Percentiles rank a stretch among this genome's conserved stretches.
Conservation (phyloP, 1,140 invertebrate species). For the Cotesia vestalis region DNA sequence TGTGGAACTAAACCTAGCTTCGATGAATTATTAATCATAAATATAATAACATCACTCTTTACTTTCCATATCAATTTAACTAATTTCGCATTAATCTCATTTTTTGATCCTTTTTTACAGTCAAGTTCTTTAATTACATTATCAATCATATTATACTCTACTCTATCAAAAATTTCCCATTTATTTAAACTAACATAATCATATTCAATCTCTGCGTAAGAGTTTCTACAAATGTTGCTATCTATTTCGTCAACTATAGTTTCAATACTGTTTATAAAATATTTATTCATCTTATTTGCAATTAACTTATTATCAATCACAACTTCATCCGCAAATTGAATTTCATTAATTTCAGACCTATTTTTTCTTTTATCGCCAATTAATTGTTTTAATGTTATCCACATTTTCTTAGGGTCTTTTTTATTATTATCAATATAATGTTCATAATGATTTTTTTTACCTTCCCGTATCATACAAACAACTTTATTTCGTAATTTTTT, state of each 20-base stretch:
- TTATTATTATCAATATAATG: not conserved
- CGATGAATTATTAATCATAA: conserved; percentile 33
- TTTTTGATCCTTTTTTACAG: not conserved
- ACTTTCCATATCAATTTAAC: not conserved
- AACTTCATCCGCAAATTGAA: not conserved
- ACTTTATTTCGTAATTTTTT: not conserved
- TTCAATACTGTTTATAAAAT: not conserved
- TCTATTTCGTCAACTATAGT: not conserved
- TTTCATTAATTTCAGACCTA: not conserved
- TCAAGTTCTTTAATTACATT: not conserved
- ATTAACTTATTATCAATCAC: not conserved
- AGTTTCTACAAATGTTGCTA: not conserved
- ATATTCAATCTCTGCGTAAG: not conserved
- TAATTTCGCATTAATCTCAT: not conserved
- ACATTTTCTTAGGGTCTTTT: not conserved
- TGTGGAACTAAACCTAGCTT: conserved; percentile 24
- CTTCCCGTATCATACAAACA: not conserved
- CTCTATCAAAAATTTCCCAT: not conserved
- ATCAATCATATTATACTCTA: not conserved
- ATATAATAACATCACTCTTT: not conserved
- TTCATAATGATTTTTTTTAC: conserved; percentile 14
- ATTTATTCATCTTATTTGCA: not conserved
- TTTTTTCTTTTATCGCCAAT: not conserved
- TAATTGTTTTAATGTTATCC: not conserved
- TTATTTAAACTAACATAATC: not conserved